Percentiles rank a stretch among this genome's conserved stretches.
phyloP scores from a whole-genome alignment of 2,797 vertebrate species.

The Thamnophis elegans region DNA sequence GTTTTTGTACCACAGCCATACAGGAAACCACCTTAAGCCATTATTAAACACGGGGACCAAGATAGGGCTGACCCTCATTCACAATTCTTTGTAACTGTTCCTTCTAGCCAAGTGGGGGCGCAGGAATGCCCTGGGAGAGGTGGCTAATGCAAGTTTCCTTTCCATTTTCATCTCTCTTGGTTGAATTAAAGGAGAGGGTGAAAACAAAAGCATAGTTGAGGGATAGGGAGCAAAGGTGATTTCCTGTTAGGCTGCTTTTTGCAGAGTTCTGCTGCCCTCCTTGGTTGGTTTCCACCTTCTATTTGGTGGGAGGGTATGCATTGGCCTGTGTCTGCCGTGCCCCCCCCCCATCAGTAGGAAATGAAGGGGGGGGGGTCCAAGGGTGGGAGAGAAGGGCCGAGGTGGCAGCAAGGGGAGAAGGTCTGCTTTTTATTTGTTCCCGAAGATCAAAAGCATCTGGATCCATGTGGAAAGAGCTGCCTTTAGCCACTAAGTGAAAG shows the following conservation, averaged over 20 bases:
- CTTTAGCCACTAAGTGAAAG: slow-evolving; percentile 4
- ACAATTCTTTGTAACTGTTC: background rate
- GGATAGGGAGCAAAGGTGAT: slow-evolving; percentile 40
- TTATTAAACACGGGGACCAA: background rate
- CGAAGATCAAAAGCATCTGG: slow-evolving; percentile 35
- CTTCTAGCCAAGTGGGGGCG: background rate
- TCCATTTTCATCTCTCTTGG: background rate
- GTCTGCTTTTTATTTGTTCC: slow-evolving; percentile 52
- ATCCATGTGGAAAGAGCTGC: slow-evolving; percentile 14
- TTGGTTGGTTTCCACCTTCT: background rate
- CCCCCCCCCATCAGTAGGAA: background rate
- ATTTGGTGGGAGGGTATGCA: slow-evolving; percentile 12
- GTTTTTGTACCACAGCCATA: background rate
- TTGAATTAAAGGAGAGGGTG: slow-evolving; percentile 12
- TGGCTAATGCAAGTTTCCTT: background rate
- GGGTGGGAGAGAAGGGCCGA: background rate
- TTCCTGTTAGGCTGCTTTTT: slow-evolving; percentile 46
- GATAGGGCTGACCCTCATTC: background rate
- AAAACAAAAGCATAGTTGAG: slow-evolving; percentile 12
- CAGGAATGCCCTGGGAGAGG: background rate
- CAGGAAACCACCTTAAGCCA: background rate
- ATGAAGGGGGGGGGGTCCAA: background rate
- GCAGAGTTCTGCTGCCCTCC: slow-evolving; percentile 14
- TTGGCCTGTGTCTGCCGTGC: background rate
- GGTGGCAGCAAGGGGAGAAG: background rate